Evolutionary conservation across 2,797 vertebrate species (phyloP).

Genomic region (Melanotaenia nigrans): DNA sequence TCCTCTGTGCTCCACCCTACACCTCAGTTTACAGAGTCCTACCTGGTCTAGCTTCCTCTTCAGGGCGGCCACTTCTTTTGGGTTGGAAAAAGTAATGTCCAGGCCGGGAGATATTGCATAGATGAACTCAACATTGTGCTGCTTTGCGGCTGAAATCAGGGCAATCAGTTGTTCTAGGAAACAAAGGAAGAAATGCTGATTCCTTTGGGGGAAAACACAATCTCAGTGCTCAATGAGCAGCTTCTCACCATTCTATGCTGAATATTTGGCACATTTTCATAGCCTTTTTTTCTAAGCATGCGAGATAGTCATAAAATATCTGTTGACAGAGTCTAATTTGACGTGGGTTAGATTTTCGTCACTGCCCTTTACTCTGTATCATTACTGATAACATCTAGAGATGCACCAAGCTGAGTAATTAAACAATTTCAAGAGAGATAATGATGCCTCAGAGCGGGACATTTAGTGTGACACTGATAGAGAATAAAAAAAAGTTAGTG

Average conservation of each 20-base stretch:
- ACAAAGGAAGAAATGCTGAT: background rate
- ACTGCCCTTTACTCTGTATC: conserved; percentile 1
- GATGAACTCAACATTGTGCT: conserved; percentile 91
- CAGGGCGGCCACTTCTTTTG: conserved; percentile 90
- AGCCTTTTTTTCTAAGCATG: too few species aligned
- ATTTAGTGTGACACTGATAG: conserved; percentile 5
- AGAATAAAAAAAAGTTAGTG: too few species aligned
- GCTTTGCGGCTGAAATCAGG: conserved; percentile 91
- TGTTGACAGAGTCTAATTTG: background rate
- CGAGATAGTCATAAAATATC: too few species aligned
- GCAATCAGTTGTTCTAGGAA: conserved; percentile 90
- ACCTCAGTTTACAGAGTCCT: conserved; percentile 39
- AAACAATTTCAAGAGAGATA: conserved; percentile 17
- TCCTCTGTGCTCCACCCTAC: conserved; percentile 22
- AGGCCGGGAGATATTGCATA: conserved; percentile 98
- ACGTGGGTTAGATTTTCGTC: conserved; percentile 1
- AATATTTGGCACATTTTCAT: too few species aligned
- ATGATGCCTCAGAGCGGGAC: background rate
- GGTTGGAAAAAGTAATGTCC: conserved; percentile 97
- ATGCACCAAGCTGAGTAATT: background rate
- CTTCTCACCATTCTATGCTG: background rate
- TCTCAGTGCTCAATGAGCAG: background rate
- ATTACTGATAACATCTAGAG: conserved; percentile 29
- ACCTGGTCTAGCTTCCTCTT: conserved; percentile 98
- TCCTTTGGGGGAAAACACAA: background rate